These are phyloP conservation scores for Nemopilema nomurai DNA, from an alignment of 30 jellyfish, hydroid and myxozoan genomes.

Conservation along the genomic window DNA sequence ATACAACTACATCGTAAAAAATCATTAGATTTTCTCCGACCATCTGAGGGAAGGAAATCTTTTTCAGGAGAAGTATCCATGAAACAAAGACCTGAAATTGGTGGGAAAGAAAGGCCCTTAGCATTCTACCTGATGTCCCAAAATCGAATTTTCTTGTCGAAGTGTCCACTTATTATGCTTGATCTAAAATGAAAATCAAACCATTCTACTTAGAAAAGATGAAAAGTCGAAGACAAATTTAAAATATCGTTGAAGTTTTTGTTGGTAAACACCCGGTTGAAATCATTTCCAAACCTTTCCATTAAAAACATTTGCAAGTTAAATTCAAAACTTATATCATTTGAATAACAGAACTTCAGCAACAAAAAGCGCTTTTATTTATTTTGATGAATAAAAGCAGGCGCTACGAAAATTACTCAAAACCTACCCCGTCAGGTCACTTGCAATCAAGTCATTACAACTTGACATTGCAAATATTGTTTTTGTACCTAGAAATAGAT, in stretches of 20 bases:
- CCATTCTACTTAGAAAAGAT: not conserved
- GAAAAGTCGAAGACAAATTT: not conserved
- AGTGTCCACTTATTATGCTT: slow-evolving; percentile 94
- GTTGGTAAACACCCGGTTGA: too few species aligned
- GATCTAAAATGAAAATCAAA: too few species aligned
- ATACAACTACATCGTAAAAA: not conserved
- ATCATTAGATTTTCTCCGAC: too few species aligned
- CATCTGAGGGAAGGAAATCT: too few species aligned
- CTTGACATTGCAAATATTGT: slow-evolving; percentile 99
- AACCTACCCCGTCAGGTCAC: slow-evolving; percentile 92
- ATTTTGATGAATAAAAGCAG: not conserved
- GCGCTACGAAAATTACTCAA: not conserved
- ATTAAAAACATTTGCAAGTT: not conserved
- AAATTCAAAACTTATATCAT: too few species aligned
- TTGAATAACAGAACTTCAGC: too few species aligned
- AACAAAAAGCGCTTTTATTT: too few species aligned
- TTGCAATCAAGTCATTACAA: slow-evolving; percentile 93
- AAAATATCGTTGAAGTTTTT: too few species aligned
- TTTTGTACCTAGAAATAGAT: slow-evolving; percentile 77
- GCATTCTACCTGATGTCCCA: slow-evolving; percentile 92
- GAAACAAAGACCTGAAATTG: too few species aligned
- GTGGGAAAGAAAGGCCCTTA: not conserved
- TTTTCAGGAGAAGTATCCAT: too few species aligned
- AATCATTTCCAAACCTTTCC: not conserved
- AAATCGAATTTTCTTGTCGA: slow-evolving; percentile 94